Percentiles rank a stretch among this genome's conserved stretches.
phyloP scores from a whole-genome alignment of 2,797 vertebrate species.

The Fistularia commersonii region DNA sequence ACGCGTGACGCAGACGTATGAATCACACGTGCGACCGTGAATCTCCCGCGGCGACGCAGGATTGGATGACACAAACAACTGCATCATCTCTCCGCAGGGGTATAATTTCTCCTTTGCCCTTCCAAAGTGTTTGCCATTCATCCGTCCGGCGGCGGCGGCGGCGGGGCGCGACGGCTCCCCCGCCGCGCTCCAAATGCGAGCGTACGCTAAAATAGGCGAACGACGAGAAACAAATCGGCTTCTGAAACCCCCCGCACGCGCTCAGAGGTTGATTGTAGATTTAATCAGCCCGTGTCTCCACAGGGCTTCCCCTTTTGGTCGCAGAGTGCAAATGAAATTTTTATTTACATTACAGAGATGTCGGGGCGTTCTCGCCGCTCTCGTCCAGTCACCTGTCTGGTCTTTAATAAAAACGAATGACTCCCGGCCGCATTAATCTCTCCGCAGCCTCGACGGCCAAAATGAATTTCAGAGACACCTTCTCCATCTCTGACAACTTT shows the following conservation, averaged over 20 bases:
- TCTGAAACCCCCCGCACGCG: not conserved
- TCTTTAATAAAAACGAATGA: constrained; percentile 48
- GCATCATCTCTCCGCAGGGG: constrained; percentile 2
- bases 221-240: too few species aligned
- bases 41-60: constrained; percentile 12
- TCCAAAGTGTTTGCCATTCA: constrained; percentile 1
- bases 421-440: constrained; percentile 36
- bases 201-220: not conserved
- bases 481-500: constrained; percentile 40
- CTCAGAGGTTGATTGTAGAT: not conserved
- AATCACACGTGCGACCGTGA: constrained; percentile 5
- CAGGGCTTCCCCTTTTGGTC: constrained; percentile 10
- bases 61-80: not conserved
- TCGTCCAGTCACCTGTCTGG: constrained; percentile 23
- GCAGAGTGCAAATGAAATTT: constrained; percentile 23
- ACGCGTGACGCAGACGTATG: too few species aligned
- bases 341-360: constrained; percentile 1
- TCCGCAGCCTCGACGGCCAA: constrained; percentile 39
- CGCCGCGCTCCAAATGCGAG: constrained; percentile 22
- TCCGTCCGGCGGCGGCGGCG: constrained; percentile 9
- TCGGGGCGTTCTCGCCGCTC: not conserved
- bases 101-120: constrained; percentile 1
- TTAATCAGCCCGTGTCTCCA: not conserved
- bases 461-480: constrained; percentile 60
- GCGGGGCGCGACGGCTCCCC: not conserved